These are phyloP conservation scores for Laothoe populi DNA, from an alignment of 2,888 invertebrate genomes.

Conservation along the genomic window DNA sequence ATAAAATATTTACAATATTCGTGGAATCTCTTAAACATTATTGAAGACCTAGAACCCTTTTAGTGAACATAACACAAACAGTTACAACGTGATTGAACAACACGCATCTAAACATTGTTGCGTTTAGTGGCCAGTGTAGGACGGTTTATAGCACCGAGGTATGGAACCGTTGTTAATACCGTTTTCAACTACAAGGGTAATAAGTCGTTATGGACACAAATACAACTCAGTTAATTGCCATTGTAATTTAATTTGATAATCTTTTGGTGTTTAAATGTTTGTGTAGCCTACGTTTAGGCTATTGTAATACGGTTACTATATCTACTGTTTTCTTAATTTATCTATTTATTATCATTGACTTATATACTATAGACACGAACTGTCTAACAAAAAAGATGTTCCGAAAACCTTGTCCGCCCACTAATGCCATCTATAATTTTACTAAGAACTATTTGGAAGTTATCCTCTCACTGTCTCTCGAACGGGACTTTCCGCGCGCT, in stretches of 20 bases:
- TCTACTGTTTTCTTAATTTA: too few species aligned
- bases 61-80: not conserved
- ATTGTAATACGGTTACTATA: not conserved
- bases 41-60: constrained; percentile 7
- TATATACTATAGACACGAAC: too few species aligned
- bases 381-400: too few species aligned
- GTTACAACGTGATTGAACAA: constrained; percentile 11
- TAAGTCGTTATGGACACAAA: constrained; percentile 3
- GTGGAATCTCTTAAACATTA: too few species aligned
- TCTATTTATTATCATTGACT: too few species aligned
- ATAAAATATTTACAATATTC: too few species aligned
- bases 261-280: not conserved
- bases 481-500: too few species aligned
- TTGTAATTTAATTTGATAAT: constrained; percentile 21
- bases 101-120: constrained; percentile 15
- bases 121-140: constrained; percentile 7
- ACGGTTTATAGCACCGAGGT: constrained; percentile 7
- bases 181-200: constrained; percentile 8
- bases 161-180: constrained; percentile 13
- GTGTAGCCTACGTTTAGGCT: too few species aligned
- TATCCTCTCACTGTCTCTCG: too few species aligned
- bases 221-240: not conserved
- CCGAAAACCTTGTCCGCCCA: too few species aligned
- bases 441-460: too few species aligned
- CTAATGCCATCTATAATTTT: too few species aligned